A percentile compares a stretch with the other conserved stretches of the same genome.
phyloP scores from a whole-genome alignment of 2,113 vertebrate genomes.

The Ictalurus furcatus region DNA sequence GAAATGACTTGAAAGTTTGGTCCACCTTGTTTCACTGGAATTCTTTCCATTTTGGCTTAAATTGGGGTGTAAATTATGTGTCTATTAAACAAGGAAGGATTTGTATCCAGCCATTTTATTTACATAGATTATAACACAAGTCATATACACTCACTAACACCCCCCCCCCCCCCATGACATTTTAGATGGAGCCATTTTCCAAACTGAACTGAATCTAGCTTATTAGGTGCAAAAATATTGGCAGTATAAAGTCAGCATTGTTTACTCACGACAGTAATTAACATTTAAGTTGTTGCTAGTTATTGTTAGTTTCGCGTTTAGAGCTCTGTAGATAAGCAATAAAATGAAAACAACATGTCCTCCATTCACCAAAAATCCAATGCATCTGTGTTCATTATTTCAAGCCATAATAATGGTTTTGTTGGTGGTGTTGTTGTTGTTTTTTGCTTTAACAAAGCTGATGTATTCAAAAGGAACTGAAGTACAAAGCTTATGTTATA shows the following conservation, averaged over 20 bases:
- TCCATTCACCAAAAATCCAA: not conserved
- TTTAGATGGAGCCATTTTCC: not conserved
- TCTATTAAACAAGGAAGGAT: not conserved
- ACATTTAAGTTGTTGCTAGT: not conserved
- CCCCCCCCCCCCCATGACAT: not conserved
- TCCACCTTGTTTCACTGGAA: not conserved
- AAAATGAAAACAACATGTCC: not conserved
- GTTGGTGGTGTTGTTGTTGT: not conserved
- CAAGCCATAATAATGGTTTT: not conserved
- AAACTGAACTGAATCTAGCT: not conserved
- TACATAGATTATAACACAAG: not conserved
- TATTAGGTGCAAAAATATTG: not conserved
- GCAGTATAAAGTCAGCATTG: not conserved
- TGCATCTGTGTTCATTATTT: not conserved
- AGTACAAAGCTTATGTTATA: not conserved
- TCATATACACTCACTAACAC: not conserved
- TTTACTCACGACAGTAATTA: not conserved
- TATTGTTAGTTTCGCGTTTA: not conserved
- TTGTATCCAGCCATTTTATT: slow-evolving; percentile 1
- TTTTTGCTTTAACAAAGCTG: not conserved
- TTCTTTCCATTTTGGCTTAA: not conserved
- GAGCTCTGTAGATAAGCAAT: not conserved
- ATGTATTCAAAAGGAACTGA: not conserved
- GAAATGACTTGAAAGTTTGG: not conserved
- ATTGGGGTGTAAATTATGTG: not conserved